Conservation (phyloP, 2,113 vertebrate genomes). For the Gobius niger region DNA sequence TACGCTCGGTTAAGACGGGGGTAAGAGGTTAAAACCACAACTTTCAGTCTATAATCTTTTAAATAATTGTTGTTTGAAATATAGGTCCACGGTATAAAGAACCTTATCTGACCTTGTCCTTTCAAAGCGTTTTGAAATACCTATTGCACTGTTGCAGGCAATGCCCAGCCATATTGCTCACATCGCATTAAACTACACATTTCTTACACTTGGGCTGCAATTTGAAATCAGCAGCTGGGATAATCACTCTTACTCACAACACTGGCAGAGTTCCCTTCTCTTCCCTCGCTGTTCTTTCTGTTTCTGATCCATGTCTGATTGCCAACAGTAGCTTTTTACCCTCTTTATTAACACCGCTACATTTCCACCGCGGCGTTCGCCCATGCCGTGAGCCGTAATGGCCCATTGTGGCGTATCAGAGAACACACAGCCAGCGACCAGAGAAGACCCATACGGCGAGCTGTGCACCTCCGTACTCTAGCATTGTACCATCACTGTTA, state of each 20-base stretch:
- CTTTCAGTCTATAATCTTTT: too few species aligned
- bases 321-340: slow-evolving; percentile 38
- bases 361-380: slow-evolving; percentile 45
- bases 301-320: slow-evolving; percentile 46
- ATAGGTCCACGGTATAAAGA: too few species aligned
- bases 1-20: too few species aligned
- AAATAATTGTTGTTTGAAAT: too few species aligned
- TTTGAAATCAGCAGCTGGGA: neutral
- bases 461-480: slow-evolving; percentile 15
- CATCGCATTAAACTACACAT: too few species aligned
- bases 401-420: slow-evolving; percentile 54
- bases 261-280: neutral
- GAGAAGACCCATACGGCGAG: slow-evolving; percentile 41
- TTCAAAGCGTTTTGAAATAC: too few species aligned
- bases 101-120: too few species aligned
- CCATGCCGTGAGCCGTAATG: slow-evolving; percentile 43
- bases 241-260: slow-evolving; percentile 17
- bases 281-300: slow-evolving; percentile 9
- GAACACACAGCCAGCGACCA: slow-evolving; percentile 57
- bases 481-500: slow-evolving; percentile 40
- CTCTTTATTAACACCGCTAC: slow-evolving; percentile 50
- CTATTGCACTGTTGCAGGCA: too few species aligned
- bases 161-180: too few species aligned
- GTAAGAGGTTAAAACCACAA: too few species aligned
- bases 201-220: neutral